Base-by-base conservation (phyloP, 2,888 invertebrate species). In the Hypolimnas misippus region DNA sequence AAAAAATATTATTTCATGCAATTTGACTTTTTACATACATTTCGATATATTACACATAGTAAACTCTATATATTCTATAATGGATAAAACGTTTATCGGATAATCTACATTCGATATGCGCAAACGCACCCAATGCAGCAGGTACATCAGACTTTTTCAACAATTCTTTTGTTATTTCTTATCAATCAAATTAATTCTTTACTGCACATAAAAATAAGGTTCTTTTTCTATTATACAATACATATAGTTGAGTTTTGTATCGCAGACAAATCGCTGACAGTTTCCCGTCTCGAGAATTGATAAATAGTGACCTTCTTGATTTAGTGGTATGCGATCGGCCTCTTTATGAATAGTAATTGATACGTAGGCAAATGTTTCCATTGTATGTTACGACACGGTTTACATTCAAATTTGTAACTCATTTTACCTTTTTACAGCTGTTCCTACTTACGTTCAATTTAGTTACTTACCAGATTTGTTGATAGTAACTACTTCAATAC, bases 341-440 rank as follows among this genome's bases (percentile, higher is more conserved):
- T 81, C 74, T 70, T 65, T 68, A 52, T 77, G 82, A 78, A 84
- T 84, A 81, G 70, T 74, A 79, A 83, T 63, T 44, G 35, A 67
- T 68, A 71, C 68, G 58, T 53, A 74, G 51, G 68, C 46, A 49
- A 61, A 49, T 25, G 71, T 77, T 71, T 77, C 75, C 78, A 78
- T 73, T 78, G 68, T n/a, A 12, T n/a, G 29, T 17, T 7, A 51
- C 33, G 42, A 6, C 31, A 38, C 31, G 25, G 12, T 12, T 46
- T 46, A 16, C 12, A 25, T 21, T 25, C 21, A 44, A 16, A 16
- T 2, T 7, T 0, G 40, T 40, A 25, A 25, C 25, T 25, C 25
- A 25, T 25, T 25, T 2, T 25, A 25, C 25, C n/a, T n/a, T n/a
- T n/a, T n/a, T n/a, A n/a, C n/a, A n/a, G n/a, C n/a, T n/a, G n/a